These are phyloP conservation scores for Xenopus borealis DNA, from an alignment of 2,113 vertebrate species.

Conservation along the genomic window DNA sequence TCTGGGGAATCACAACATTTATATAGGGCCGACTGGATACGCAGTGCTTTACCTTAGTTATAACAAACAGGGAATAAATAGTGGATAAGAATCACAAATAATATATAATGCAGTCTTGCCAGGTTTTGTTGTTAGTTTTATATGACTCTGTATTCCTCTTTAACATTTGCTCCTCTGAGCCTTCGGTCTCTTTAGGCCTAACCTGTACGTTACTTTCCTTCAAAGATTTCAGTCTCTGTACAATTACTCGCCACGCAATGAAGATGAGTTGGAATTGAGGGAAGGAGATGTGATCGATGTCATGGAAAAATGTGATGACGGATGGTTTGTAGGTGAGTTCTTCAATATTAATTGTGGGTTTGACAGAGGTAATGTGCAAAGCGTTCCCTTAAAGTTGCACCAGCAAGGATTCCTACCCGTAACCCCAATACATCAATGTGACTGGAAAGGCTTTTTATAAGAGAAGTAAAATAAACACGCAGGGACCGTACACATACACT, in stretches of 20 bases:
- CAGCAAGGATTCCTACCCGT: neutral
- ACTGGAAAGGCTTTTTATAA: neutral
- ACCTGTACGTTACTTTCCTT: conserved; percentile 59
- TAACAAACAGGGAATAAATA: too few species aligned
- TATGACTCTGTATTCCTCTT: too few species aligned
- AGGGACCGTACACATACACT: too few species aligned
- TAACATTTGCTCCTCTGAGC: neutral
- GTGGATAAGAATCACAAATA: too few species aligned
- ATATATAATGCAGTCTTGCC: too few species aligned
- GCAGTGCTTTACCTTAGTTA: too few species aligned
- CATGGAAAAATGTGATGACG: conserved; percentile 97
- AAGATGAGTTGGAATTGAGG: conserved; percentile 95
- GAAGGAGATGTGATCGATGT: conserved; percentile 94
- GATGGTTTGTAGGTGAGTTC: conserved; percentile 96
- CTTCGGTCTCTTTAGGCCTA: neutral
- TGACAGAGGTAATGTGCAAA: neutral
- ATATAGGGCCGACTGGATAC: too few species aligned
- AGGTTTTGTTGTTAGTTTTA: too few species aligned
- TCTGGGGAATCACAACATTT: too few species aligned
- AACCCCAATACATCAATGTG: neutral
- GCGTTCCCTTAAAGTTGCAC: neutral
- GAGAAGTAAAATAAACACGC: too few species aligned
- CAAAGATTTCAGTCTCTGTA: conserved; percentile 93
- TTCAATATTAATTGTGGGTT: conserved; percentile 7
- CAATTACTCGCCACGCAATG: conserved; percentile 93